A percentile compares a stretch with the other conserved stretches of the same genome.
These are phyloP conservation scores for Silurus asotus DNA, from an alignment of 2,113 vertebrate species.

Conservation along the genomic window DNA sequence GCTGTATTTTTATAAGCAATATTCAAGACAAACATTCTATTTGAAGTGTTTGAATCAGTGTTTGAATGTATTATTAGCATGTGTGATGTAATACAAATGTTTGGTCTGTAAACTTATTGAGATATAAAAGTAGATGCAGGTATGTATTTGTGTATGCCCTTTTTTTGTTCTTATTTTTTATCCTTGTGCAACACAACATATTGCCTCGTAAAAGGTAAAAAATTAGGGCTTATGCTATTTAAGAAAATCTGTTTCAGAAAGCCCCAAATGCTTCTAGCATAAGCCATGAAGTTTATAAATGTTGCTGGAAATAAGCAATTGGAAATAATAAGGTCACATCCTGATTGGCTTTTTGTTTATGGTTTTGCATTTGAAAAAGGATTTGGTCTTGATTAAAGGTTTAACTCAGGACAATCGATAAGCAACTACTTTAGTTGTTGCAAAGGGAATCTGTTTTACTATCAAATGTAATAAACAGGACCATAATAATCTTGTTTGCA, in stretches of 20 bases:
- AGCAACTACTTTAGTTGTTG: neutral
- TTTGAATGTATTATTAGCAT: slow-evolving; percentile 19
- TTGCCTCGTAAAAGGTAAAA: neutral
- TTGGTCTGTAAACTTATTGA: neutral
- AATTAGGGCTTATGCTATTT: neutral
- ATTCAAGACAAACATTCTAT: neutral
- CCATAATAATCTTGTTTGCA: neutral
- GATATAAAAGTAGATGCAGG: neutral
- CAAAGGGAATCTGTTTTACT: neutral
- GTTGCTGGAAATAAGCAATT: slow-evolving; percentile 25
- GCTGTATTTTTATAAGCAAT: neutral
- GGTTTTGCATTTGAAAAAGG: slow-evolving; percentile 48
- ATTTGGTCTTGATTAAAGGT: slow-evolving; percentile 19
- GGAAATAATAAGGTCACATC: slow-evolving; percentile 24
- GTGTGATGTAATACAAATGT: neutral
- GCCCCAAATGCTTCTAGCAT: slow-evolving; percentile 24
- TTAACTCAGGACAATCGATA: slow-evolving; percentile 4
- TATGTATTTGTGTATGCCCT: neutral
- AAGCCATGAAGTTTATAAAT: neutral
- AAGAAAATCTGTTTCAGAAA: slow-evolving; percentile 30
- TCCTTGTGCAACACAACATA: neutral
- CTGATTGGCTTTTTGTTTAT: slow-evolving; percentile 37
- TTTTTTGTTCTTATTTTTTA: neutral
- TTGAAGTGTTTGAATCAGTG: neutral
- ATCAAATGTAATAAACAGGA: slow-evolving; percentile 5